phyloP scores from a whole-genome alignment of 2,113 vertebrate genomes.

The Colinus virginianus region DNA sequence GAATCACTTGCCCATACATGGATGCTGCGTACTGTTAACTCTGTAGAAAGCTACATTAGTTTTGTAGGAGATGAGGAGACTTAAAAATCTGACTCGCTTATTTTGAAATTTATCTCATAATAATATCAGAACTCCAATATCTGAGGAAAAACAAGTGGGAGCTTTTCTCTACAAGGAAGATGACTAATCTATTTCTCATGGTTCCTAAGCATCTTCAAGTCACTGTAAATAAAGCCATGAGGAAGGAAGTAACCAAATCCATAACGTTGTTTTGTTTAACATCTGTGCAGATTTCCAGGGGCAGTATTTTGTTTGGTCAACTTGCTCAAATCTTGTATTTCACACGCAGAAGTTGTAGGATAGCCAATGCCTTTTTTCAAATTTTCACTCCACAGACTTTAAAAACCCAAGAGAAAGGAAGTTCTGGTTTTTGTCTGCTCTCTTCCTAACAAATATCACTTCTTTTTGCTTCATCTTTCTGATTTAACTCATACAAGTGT shows the following conservation, averaged over 20 bases:
- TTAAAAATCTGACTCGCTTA: background rate
- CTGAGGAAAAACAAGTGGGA: background rate
- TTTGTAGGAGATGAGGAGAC: background rate
- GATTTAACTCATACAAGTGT: background rate
- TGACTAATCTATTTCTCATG: background rate
- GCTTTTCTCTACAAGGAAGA: background rate
- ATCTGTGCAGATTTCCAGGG: background rate
- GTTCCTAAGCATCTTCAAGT: background rate
- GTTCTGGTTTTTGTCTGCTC: accelerated
- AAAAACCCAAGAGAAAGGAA: background rate
- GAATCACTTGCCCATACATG: background rate
- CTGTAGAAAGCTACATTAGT: background rate
- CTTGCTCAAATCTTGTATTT: background rate
- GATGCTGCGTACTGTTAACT: background rate
- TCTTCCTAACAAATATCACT: background rate
- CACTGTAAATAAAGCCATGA: background rate
- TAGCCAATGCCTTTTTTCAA: background rate
- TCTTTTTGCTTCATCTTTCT: background rate
- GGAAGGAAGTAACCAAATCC: background rate
- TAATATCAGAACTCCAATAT: background rate
- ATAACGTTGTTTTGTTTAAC: background rate
- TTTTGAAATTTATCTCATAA: background rate
- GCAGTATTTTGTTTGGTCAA: background rate
- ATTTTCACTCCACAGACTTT: background rate
- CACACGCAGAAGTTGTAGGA: background rate